Base-by-base conservation (phyloP, 1,140 invertebrate genomes). In the Spodoptera frugiperda region DNA sequence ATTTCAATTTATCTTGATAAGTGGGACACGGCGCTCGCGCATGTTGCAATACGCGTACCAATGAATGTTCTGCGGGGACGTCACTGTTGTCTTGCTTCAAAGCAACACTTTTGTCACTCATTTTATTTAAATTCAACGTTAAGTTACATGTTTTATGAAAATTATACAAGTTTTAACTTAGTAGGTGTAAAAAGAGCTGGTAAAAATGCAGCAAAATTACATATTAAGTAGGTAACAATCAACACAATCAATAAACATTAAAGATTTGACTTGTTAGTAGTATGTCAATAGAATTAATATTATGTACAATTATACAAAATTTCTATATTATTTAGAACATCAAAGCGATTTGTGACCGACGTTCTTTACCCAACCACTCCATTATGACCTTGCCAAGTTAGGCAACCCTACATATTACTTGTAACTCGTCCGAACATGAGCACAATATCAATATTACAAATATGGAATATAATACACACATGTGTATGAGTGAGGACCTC, bases 1-100 rank as follows among this genome's bases (percentile, higher is more conserved):
- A 89, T 89, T 89, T 90, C 88, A 91, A 91, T 90, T 88, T 90
- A 87, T 92, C 85, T 90, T 90, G 78, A 85, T 89, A 92, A 91
- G 88, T 91, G 79, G 90, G 87, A 88, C 88, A 86, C 80, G 77
- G 81, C 77, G 83, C 81, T 78, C 83, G 84, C 79, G 84, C 74
- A 80, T 89, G 87, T 86, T 83, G 88, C 84, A 90, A 90, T 87
- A 78, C 82, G 84, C 84, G 76, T 84, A 88, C 84, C 83, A 87
- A 87, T 86, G 86, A 89, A 81, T 83, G 80, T 84, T 83, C 82
- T 85, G 80, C 80, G 78, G 81, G 86, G 81, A 85, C 83, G 82
- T 79, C 85, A 76, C 53, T 55, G 33, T 33, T 21, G 70, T 33
- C 54, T 57, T 54, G 54, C 30, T 59, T 49, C 54, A 17, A 59